Evolutionary conservation across 2,113 vertebrate species (phyloP).

Genomic region (Tachuris rubrigastra): DNA sequence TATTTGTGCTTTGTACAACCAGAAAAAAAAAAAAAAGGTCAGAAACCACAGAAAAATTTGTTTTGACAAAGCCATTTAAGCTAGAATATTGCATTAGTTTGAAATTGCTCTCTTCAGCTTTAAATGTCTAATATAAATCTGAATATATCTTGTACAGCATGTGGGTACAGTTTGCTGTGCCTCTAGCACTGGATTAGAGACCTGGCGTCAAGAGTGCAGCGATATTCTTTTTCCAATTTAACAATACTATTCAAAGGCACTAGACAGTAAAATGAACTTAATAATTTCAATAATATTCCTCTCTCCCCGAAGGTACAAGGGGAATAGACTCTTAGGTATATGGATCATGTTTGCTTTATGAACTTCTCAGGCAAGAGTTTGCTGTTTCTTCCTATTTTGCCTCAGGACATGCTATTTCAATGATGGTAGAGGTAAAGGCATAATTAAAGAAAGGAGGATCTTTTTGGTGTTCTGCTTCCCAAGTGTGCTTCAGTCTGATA

Average conservation of each 20-base stretch:
- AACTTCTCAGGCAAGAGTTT: constrained; percentile 39
- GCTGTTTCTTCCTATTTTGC: neutral
- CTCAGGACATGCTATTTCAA: neutral
- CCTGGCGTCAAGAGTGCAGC: neutral
- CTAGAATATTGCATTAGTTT: neutral
- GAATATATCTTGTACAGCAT: constrained; percentile 23
- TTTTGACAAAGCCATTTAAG: constrained; percentile 18
- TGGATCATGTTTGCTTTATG: constrained; percentile 52
- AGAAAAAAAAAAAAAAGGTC: neutral
- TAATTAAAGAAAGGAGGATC: constrained; percentile 14
- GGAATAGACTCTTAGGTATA: constrained; percentile 30
- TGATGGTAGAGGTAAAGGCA: neutral
- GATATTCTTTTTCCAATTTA: constrained; percentile 36
- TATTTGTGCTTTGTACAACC: neutral
- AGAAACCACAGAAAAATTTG: constrained; percentile 35
- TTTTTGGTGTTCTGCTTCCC: neutral
- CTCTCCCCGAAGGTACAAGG: constrained; percentile 31
- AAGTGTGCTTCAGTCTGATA: neutral
- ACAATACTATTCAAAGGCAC: constrained; percentile 37
- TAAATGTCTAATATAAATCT: neutral
- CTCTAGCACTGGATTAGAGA: constrained; percentile 27
- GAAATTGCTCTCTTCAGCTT: constrained; percentile 8
- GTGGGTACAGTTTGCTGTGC: neutral
- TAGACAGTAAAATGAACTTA: constrained; percentile 62
- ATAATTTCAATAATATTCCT: constrained; percentile 39